Evolutionary conservation across 2,888 invertebrate species (phyloP), one percentile per base, ranked within the genome.

Genomic region (Hydropsyche betteni): DNA sequence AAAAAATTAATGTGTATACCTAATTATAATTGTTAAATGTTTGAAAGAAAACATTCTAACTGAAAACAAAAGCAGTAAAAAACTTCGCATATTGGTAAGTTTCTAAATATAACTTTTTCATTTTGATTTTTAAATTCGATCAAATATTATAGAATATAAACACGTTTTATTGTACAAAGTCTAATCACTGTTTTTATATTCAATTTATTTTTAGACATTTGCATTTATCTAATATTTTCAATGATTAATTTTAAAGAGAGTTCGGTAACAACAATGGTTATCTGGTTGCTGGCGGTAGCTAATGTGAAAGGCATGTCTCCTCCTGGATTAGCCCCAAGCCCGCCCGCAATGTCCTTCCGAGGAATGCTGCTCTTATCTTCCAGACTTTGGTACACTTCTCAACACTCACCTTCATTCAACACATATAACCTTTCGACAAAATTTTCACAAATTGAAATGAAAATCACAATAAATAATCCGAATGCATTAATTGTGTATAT

Each of bases 251-350:
- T 68, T 64, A 68, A 74, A 74, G 69, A 58, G 34, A 64, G 58
- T 55, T 34, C 69, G 58, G 64, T 61, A 69, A 69, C 76, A 76
- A 73, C 64, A 74, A 74, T 75, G 61, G 74, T 76, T 76, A 76
- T 76, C 76, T 69, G 58, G 5, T 51, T 50, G 6, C 14, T 50
- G 77, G 52, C 76, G 74, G 79, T 77, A 79, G 79, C 76, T 79
- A 79, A 79, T 79, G 79, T 76, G 77, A 79, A 79, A 79, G 79
- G 74, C 79, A 77, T 79, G 79, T 79, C 75, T 68, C 36, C 70
- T 52, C 69, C 55, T 68, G 79, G 79, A 79, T 79, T 79, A 79
- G 79, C 38, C 61, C 34, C 16, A 69, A 70, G 75, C 72, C 72
- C 72, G 72, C 72, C 76, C 72, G 70, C 76, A 76, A 76, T 78